Evolutionary conservation across 2,113 vertebrate species (phyloP), one percentile per base, ranked within the genome.

Genomic region (Crotalus tigris): DNA sequence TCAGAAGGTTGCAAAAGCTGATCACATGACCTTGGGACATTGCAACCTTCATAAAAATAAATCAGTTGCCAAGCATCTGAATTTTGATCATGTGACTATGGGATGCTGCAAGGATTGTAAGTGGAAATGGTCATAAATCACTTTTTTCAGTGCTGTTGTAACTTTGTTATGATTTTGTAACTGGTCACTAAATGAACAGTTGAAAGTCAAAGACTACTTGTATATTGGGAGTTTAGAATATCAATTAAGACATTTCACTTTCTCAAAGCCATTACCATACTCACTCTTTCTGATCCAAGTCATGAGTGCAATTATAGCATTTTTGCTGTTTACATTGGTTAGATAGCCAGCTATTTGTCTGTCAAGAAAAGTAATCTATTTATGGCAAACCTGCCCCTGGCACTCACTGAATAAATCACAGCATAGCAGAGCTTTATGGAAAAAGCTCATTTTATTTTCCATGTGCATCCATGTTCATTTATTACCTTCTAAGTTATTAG

Each of bases 401-500:
- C 1, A 8, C 94, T 93, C 91, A 94, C 91, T 93, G 95, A 95
- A 97, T 96, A 97, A 97, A 97, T 97, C 96, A 97, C 94, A 95
- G 89, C 17, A 93, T 94, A 96, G 96, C 96, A 96, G 96, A 96
- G 94, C 95, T 96, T 97, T 96, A 96, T 95, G 97, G 97, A 97
- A 97, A 98, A 98, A 97, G 95, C 95, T 94, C 92, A 97, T 97
- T 97, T 95, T 95, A 97, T 95, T 97, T 97, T 97, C 97, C 96
- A 88, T 97, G 94, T 95, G 94, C 95, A 94, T 95, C 33, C 0
- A 33, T 92, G 94, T 96, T 97, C 94, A 95, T 96, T 97, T 96
- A 94, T 92, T 94, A 93, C 90, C 94, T 93, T 93, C 93, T 94
- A 94, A 86, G 64, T 59, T 94, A 96, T 94, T 93, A 90, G 89